These are phyloP conservation scores for Corydoras sp. DNA, from an alignment of 2,113 vertebrate genomes.

Conservation along the genomic window DNA sequence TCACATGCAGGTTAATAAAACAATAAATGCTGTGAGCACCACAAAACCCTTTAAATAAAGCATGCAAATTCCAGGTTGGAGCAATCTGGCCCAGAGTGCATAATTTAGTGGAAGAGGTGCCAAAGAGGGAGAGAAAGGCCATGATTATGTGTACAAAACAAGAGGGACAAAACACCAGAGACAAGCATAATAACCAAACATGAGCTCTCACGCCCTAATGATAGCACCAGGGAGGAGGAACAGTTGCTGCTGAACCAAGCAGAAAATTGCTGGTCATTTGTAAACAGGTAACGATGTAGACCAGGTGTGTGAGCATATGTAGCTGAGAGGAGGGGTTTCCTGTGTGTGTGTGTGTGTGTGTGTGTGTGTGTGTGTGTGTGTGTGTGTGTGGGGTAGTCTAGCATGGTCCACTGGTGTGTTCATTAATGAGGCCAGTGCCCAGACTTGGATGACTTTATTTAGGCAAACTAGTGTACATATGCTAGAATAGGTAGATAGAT, in stretches of 20 bases:
- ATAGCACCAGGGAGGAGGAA: conserved; percentile 88
- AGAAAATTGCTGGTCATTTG: conserved; percentile 95
- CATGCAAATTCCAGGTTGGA: conserved; percentile 55
- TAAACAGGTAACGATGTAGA: conserved; percentile 87
- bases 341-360: conserved; percentile 15
- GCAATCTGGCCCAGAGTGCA: conserved; percentile 80
- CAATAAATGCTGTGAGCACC: conserved; percentile 23
- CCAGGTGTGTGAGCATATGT: conserved; percentile 89
- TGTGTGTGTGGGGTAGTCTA: conserved; percentile 9
- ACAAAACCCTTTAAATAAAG: conserved; percentile 40
- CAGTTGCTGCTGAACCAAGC: conserved; percentile 95
- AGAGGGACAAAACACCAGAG: conserved; percentile 78
- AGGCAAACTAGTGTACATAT: conserved; percentile 12
- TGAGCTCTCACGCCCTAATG: conserved; percentile 98
- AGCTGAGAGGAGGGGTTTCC: conserved; percentile 54
- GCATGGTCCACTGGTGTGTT: conserved; percentile 32
- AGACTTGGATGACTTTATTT: conserved; percentile 39
- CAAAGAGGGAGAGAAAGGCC: conserved; percentile 82
- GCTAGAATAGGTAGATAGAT: background rate
- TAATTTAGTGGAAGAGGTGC: conserved; percentile 88
- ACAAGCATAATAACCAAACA: conserved; percentile 81
- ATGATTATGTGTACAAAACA: conserved; percentile 84
- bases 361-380: conserved; percentile 12
- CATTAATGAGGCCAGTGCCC: conserved; percentile 34
- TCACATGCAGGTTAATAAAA: conserved; percentile 26